Evolutionary conservation across 2,797 vertebrate genomes (phyloP).

Genomic region (Acanthurus leucopareius): DNA sequence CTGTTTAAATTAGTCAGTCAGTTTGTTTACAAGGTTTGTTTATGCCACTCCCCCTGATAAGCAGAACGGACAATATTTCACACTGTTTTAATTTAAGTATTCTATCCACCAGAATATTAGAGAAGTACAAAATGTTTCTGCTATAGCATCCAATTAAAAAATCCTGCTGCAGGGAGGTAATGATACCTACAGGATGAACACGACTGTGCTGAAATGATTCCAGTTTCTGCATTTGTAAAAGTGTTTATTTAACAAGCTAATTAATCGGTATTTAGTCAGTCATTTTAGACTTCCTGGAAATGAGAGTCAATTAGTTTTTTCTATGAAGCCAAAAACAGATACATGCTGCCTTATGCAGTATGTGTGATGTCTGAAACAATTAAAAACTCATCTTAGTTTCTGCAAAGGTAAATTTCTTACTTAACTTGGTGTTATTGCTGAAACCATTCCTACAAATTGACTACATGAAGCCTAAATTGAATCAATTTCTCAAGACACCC

Average conservation of each 20-base stretch:
- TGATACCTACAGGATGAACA: conserved; percentile 7
- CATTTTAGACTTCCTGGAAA: background rate
- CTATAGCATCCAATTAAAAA: background rate
- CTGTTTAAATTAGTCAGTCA: conserved; percentile 34
- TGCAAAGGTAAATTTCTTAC: background rate
- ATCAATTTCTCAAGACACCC: background rate
- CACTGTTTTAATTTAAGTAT: conserved; percentile 26
- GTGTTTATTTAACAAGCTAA: background rate
- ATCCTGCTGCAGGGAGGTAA: conserved; percentile 7
- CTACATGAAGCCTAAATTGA: background rate
- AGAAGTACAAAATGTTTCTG: background rate
- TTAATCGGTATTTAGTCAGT: background rate
- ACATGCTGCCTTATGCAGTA: too few species aligned
- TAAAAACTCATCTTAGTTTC: background rate
- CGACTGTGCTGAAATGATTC: background rate
- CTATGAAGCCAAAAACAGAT: background rate
- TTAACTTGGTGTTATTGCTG: background rate
- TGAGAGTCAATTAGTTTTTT: background rate
- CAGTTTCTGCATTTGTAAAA: background rate
- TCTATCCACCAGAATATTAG: conserved; percentile 12
- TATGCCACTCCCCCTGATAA: conserved; percentile 15
- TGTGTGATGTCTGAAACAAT: background rate
- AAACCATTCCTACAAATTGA: background rate
- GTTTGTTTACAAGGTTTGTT: conserved; percentile 41
- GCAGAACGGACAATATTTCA: conserved; percentile 9